Percentiles rank a stretch among this genome's conserved stretches.
Evolutionary conservation across 2,888 invertebrate genomes (phyloP).

Genomic region (Allolobophora icterica): DNA sequence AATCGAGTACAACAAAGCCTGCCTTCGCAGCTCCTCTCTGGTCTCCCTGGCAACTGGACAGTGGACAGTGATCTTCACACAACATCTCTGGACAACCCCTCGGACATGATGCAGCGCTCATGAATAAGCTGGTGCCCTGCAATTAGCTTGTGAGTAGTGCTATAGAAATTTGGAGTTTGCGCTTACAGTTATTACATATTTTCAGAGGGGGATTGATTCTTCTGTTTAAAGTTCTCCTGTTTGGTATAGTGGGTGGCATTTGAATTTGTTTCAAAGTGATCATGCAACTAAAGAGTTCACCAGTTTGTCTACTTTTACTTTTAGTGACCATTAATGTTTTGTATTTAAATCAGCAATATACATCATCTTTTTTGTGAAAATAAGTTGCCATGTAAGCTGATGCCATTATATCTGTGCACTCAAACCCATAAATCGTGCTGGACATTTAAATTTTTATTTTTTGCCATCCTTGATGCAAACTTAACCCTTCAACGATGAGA

Average conservation of each 20-base stretch:
- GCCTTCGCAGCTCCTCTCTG: too few species aligned
- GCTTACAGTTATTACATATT: too few species aligned
- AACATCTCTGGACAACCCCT: too few species aligned
- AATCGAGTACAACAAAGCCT: background rate
- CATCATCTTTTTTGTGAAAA: background rate
- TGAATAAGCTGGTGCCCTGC: too few species aligned
- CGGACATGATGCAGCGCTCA: too few species aligned
- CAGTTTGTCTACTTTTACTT: background rate
- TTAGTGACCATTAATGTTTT: conserved; percentile 4
- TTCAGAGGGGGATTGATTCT: background rate
- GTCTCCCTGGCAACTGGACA: too few species aligned
- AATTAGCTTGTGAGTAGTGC: too few species aligned
- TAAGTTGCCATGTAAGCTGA: background rate
- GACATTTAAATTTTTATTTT: background rate
- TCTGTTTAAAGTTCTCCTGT: background rate
- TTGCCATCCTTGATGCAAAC: too few species aligned
- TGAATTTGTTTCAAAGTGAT: conserved; percentile 1
- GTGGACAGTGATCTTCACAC: too few species aligned
- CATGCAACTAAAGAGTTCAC: background rate
- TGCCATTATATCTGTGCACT: background rate
- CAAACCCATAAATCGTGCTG: background rate
- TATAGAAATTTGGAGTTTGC: too few species aligned
- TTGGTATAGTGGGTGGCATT: background rate
- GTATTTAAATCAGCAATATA: background rate
- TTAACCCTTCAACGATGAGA: too few species aligned